Conservation (phyloP, 1,140 invertebrate species). For the Thrips palmi region DNA sequence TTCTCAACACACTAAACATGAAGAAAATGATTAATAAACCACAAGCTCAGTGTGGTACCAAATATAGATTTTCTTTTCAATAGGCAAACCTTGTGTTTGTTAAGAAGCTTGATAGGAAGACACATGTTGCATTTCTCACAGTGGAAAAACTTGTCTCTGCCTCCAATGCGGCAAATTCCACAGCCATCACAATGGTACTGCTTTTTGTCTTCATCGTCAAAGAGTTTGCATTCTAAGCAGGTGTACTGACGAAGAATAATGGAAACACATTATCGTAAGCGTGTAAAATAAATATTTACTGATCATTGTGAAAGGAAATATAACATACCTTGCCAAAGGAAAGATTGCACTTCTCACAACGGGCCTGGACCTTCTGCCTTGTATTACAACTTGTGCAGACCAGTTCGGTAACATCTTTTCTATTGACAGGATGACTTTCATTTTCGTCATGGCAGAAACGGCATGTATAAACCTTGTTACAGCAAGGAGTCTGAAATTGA, state of each 20-base stretch:
- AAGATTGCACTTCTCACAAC: constrained; percentile 52
- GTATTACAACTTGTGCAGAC: constrained; percentile 63
- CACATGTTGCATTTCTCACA: constrained; percentile 77
- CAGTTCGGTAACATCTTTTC: constrained; percentile 60
- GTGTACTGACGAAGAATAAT: constrained; percentile 53
- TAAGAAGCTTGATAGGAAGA: constrained; percentile 53
- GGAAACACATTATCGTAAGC: constrained; percentile 9
- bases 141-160: constrained; percentile 69
- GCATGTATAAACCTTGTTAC: constrained; percentile 71
- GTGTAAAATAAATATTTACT: neutral
- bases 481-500: constrained; percentile 59
- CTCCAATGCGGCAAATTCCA: constrained; percentile 73
- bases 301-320: neutral
- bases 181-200: constrained; percentile 80
- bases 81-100: constrained; percentile 54
- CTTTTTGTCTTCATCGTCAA: constrained; percentile 70
- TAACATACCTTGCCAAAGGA: constrained; percentile 50
- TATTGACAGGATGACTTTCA: constrained; percentile 60
- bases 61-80: neutral
- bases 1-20: constrained; percentile 64
- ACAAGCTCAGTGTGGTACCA: neutral
- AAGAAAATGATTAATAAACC: constrained; percentile 9
- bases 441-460: constrained; percentile 77
- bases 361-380: constrained; percentile 58
- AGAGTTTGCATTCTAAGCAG: constrained; percentile 71